Base-by-base conservation (phyloP, 53 echinoderm and acorn worm species). In the Holothuria scabra region DNA sequence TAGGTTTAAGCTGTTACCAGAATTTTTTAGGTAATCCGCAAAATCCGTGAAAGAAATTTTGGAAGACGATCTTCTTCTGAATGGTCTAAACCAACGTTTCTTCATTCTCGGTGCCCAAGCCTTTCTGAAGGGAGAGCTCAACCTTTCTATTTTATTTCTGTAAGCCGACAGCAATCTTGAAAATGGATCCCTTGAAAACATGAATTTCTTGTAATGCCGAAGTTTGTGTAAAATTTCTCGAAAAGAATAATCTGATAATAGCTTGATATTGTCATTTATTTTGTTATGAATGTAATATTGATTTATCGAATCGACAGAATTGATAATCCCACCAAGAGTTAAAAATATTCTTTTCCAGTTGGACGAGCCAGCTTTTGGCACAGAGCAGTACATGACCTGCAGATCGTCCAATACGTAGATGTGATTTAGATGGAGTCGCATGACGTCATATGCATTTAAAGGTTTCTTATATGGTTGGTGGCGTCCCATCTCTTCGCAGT, bases 391-490 rank as follows among this genome's bases (percentile, higher is more conserved):
- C 78, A 78, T 78, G 14, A 78, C 6, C 56, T 78, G 23, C 18
- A 78, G 14, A 0, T 57, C 58, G 26, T 78, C 78, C 9, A 78
- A 56, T 55, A 78, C 78, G 78, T 78, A 78, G 8, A 78, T 78
- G 58, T 78, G 78, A 32, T 7, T 46, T 13, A 78, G 52, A 32
- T 78, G 57, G 16, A 78, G 56, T 2, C 58, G 23, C 58, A 28
- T 78, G 58, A 78, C 58, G 29, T 78, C 78, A 78, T 78, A 78
- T 0, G 56, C 78, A 57, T 78, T n/a, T 28, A 78, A 58, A 28
- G 32, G 56, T 8, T 57, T 78, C 59, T 78, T 57, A 29, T 78
- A 78, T 9, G 78, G 78, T 32, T 25, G 57, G 26, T 78, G 78
- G 29, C 58, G 58, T 1, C 78, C 78, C 78, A 78, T 78, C 20